These are phyloP conservation scores for Dasyprocta punctata DNA, from an alignment of 2,113 vertebrate species.

Conservation along the genomic window DNA sequence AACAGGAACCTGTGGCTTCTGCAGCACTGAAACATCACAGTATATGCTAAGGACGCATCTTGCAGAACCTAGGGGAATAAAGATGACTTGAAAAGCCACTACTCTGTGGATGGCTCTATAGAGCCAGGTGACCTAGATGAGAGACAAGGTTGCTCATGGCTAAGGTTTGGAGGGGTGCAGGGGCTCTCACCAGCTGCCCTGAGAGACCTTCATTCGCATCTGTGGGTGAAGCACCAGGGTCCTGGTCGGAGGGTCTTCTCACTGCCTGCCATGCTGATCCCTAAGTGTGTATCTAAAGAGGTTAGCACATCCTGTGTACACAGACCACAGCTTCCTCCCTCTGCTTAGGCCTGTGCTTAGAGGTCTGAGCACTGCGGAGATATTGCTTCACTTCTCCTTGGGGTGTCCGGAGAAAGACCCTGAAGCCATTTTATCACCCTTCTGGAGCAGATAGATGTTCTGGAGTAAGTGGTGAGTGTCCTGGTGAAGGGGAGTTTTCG, in stretches of 20 bases:
- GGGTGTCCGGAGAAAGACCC: conserved; percentile 64
- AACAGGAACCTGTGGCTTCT: conserved; percentile 47
- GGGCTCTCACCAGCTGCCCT: not conserved
- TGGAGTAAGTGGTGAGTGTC: not conserved
- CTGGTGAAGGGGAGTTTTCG: not conserved
- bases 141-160: not conserved
- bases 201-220: not conserved
- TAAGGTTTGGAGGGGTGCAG: not conserved
- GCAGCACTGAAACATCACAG: not conserved
- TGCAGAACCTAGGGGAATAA: not conserved
- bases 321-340: conserved; percentile 82
- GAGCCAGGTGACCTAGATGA: not conserved
- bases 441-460: not conserved
- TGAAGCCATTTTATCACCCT: conserved; percentile 39
- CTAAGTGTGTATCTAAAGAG: conserved; percentile 51
- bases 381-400: conserved; percentile 76
- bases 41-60: not conserved
- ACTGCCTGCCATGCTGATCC: conserved; percentile 45
- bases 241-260: not conserved
- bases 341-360: conserved; percentile 60
- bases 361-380: conserved; percentile 46
- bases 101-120: not conserved
- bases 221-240: not conserved
- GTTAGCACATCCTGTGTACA: conserved; percentile 79
- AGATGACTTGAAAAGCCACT: not conserved